Conservation (phyloP, 2,888 invertebrate species). For the Trypoxylon attenuatum region DNA sequence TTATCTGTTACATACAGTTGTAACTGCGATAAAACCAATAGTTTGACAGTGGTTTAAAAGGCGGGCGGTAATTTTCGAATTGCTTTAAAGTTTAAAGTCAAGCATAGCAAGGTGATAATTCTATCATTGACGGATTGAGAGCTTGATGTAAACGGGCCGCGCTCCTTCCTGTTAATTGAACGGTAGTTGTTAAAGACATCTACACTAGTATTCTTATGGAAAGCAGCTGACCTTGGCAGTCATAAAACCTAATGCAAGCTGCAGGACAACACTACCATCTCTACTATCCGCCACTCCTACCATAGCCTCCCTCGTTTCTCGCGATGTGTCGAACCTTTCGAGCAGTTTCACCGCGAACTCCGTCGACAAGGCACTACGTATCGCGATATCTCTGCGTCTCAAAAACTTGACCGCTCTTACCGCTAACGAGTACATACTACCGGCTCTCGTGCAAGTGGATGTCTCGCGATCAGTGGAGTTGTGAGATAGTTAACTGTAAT, state of each 20-base stretch:
- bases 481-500: no score
- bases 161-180: constrained; percentile 33
- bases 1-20: no score
- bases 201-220: constrained; percentile 38
- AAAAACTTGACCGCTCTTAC: neutral
- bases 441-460: constrained; percentile 7
- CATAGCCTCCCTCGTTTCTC: constrained; percentile 18
- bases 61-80: no score
- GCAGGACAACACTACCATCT: constrained; percentile 10
- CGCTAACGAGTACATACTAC: neutral
- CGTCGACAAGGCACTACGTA: neutral
- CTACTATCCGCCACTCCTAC: constrained; percentile 17
- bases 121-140: neutral
- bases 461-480: no score
- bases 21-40: no score
- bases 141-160: neutral
- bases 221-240: constrained; percentile 46
- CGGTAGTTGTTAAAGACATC: constrained; percentile 10
- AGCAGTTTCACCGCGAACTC: constrained; percentile 19
- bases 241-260: constrained; percentile 33
- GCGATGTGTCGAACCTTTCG: constrained; percentile 16
- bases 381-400: neutral
- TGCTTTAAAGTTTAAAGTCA: no score
- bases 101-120: constrained; percentile 9
- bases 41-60: no score